Base-by-base conservation (phyloP, 37 sponge, comb jelly and placozoan species). In the Corticium candelabrum region DNA sequence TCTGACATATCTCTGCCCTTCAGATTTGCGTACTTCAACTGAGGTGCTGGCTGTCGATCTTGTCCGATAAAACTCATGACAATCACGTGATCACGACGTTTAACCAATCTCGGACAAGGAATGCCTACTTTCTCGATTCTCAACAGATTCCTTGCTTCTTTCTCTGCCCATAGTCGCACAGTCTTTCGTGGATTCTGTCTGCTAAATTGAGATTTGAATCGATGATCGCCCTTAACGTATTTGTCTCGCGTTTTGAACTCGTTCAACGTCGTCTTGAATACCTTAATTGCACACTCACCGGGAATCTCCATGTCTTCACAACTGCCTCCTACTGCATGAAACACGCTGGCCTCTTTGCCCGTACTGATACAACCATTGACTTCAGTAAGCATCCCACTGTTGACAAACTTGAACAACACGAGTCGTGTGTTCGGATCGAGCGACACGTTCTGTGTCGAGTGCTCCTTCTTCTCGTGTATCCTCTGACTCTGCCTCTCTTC, bases 241-340 rank as follows among this genome's bases (percentile, higher is more conserved):
- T 89, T 84, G 69, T 86, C 87, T 41, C 99, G 80, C 40, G 84
- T 89, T 62, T 91, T 91, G 86, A 97, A 97, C 78, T 97, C 94
- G 76, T 91, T 94, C 71, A 97, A 87, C 34, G 94, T 97, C 5
- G 99, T 97, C 88, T 97, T 97, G 89, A 84, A 94, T 29, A 97
- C 87, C 78, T 97, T 97, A 29, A 97, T 68, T 3, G 92, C 99
- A 83, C 89, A 91, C 77, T 97, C 95, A 0, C 56, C n/a, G 2
- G 95, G 99, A 2, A 94, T 39, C 69, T 70, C 71, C 11, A 27
- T 29, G 34, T 76, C 41, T 33, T 75, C 35, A 21, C 62, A 86
- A 86, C 78, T 82, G 68, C 95, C 93, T 5, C 99, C 99, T 34
- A 39, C 34, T 5, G 95, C 96, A 37, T 97, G 94, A 74, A 82